Evolutionary conservation across 2,797 vertebrate species (phyloP).

Genomic region (Alosa sapidissima): DNA sequence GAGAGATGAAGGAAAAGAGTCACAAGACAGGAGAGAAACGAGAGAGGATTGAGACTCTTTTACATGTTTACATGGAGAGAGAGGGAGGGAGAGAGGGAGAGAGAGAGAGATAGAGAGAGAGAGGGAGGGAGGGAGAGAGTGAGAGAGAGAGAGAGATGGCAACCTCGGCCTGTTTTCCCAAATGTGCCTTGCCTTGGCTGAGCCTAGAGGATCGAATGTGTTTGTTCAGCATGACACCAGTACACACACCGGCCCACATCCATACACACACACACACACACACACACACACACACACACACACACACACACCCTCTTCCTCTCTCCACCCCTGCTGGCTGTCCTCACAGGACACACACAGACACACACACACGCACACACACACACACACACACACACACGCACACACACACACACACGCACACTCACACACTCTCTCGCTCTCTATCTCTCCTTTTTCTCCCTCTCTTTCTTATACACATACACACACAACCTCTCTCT

Average conservation of each 20-base stretch:
- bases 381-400: background rate
- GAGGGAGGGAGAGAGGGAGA: conserved; percentile 44
- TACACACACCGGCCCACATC: background rate
- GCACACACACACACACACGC: background rate
- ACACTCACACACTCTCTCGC: background rate
- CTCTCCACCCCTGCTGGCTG: conserved; percentile 36
- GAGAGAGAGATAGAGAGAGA: conserved; percentile 50
- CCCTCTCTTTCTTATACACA: no score
- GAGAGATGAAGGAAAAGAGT: background rate
- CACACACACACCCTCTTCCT: conserved; percentile 11
- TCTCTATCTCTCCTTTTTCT: background rate
- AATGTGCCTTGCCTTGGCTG: background rate
- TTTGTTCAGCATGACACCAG: conserved; percentile 16
- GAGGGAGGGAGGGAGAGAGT: conserved; percentile 56
- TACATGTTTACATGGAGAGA: background rate
- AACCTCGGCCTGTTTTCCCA: background rate
- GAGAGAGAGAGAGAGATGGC: conserved; percentile 17
- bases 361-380: conserved; percentile 1
- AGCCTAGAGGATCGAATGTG: conserved; percentile 18
- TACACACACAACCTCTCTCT: no score
- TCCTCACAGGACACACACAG: conserved; percentile 39
- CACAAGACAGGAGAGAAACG: background rate
- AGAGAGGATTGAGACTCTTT: conserved; percentile 9
- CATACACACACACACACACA: background rate
- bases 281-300: background rate